Percentiles rank a stretch among this genome's conserved stretches.
Conservation (phyloP, 2,888 invertebrate species). For the Thera obeliscata region DNA sequence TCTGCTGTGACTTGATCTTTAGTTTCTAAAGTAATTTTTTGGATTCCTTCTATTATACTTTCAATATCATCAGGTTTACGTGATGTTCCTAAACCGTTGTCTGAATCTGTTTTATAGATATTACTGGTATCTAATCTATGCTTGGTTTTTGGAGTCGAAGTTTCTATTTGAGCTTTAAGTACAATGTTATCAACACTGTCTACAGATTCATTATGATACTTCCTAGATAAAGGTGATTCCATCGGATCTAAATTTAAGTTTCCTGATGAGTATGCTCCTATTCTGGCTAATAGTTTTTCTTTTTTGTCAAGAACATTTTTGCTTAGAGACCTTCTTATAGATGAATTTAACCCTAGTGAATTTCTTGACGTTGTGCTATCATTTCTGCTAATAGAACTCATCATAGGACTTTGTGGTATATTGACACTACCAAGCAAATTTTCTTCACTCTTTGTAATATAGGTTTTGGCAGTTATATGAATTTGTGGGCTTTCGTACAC, state of each 20-base stretch:
- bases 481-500: conserved; percentile 42
- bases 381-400: conserved; percentile 23
- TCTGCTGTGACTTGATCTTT: conserved; percentile 46
- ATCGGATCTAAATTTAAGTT: conserved; percentile 1
- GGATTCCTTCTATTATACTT: conserved; percentile 44
- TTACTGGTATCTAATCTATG: conserved; percentile 22
- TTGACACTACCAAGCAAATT: conserved; percentile 30
- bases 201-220: conserved; percentile 22
- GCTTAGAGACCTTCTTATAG: conserved; percentile 28
- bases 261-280: conserved; percentile 16
- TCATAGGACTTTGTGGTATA: conserved; percentile 28
- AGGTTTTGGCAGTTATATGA: conserved; percentile 39
- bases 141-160: conserved; percentile 55
- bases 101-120: conserved; percentile 16
- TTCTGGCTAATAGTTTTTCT: conserved; percentile 29
- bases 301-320: conserved; percentile 31
- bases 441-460: conserved; percentile 39
- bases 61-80: conserved; percentile 42
- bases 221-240: conserved; percentile 4
- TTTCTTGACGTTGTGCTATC: conserved; percentile 23
- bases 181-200: conserved; percentile 40
- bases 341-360: conserved; percentile 27
- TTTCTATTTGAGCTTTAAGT: conserved; percentile 56
- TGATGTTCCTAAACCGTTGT: conserved; percentile 29
- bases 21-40: conserved; percentile 46